phyloP scores from a whole-genome alignment of 2,113 vertebrate genomes.

The Leptobrachium leishanense region DNA sequence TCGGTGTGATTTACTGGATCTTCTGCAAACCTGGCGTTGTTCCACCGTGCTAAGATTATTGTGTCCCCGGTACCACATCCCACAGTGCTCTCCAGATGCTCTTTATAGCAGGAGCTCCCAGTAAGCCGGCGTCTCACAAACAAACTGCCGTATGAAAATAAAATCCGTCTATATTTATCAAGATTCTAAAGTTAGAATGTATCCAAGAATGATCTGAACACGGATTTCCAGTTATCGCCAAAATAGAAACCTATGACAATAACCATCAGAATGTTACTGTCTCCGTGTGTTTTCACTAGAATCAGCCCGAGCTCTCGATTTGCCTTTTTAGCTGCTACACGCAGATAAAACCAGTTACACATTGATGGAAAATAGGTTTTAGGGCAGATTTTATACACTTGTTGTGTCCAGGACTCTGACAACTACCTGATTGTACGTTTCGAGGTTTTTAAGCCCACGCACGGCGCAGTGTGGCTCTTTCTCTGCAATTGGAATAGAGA shows the following conservation, averaged over 20 bases:
- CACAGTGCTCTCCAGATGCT: no score
- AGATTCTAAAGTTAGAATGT: no score
- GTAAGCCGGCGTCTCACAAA: no score
- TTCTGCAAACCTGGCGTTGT: no score
- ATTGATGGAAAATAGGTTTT: slow-evolving; percentile 18
- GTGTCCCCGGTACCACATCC: no score
- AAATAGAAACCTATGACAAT: slow-evolving; percentile 21
- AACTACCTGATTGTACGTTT: slow-evolving; percentile 26
- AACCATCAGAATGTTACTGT: slow-evolving; percentile 10
- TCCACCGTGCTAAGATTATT: no score
- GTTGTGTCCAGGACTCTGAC: slow-evolving; percentile 41
- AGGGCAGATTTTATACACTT: background rate
- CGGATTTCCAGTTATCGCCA: slow-evolving; percentile 31
- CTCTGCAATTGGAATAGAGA: slow-evolving; percentile 73
- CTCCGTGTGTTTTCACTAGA: slow-evolving; percentile 27
- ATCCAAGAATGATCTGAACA: background rate
- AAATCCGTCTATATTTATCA: no score
- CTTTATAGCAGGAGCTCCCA: no score
- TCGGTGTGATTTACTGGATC: no score
- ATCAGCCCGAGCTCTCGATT: slow-evolving; percentile 25
- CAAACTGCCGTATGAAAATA: no score
- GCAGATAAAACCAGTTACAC: slow-evolving; percentile 30
- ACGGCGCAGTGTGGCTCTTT: slow-evolving; percentile 59
- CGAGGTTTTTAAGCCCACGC: slow-evolving; percentile 58
- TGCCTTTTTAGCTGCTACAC: slow-evolving; percentile 21